Evolutionary conservation across 2,797 vertebrate genomes (phyloP).

Genomic region (Platalea minor): DNA sequence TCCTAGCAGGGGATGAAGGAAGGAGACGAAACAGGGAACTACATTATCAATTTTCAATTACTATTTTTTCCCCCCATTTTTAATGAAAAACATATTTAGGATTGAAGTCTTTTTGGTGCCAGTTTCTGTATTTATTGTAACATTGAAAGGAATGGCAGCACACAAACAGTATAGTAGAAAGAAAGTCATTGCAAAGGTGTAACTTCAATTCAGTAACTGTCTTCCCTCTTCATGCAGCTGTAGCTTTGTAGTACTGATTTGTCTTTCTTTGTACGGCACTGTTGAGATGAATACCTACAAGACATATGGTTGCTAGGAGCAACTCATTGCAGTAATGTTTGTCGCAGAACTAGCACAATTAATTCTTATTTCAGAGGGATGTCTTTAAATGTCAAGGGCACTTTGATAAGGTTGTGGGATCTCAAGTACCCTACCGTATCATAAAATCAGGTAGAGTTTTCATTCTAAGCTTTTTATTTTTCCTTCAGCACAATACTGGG

Average conservation of each 20-base stretch:
- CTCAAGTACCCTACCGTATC: background rate
- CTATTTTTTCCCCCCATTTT: accelerated
- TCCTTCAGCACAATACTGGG: accelerated
- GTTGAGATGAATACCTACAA: background rate
- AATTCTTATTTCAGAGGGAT: background rate
- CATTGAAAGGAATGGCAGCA: background rate
- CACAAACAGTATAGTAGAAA: background rate
- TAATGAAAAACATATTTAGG: background rate
- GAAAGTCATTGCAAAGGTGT: background rate
- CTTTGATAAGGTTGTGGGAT: background rate
- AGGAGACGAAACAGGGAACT: background rate
- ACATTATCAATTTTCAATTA: background rate
- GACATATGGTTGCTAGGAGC: background rate
- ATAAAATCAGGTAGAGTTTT: background rate
- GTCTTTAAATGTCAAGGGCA: background rate
- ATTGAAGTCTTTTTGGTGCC: background rate
- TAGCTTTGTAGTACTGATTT: background rate
- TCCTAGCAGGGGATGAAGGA: background rate
- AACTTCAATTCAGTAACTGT: background rate
- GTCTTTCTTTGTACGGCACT: background rate
- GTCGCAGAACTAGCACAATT: background rate
- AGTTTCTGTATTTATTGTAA: background rate
- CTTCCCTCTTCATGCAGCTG: accelerated
- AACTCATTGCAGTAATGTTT: background rate
- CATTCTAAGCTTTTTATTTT: background rate